These are phyloP conservation scores for Tetragonula carbonaria DNA, from an alignment of 2,888 invertebrate genomes.

Conservation along the genomic window DNA sequence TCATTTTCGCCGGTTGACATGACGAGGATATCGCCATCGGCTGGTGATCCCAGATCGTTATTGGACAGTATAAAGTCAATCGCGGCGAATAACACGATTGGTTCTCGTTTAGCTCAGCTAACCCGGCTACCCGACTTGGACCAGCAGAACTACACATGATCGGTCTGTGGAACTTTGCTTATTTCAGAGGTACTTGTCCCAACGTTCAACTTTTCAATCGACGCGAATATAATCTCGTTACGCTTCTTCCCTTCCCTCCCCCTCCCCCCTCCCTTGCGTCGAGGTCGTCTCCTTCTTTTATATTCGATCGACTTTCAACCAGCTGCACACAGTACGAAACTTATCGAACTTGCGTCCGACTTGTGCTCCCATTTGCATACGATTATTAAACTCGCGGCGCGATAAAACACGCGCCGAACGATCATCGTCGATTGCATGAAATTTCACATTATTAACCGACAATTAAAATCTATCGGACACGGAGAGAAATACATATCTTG, in stretches of 20 bases:
- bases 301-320: not conserved
- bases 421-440: not conserved
- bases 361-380: conserved; percentile 29
- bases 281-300: not conserved
- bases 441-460: not conserved
- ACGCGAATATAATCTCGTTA: conserved; percentile 3
- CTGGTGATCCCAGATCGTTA: conserved; percentile 56
- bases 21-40: conserved; percentile 58
- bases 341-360: conserved; percentile 22
- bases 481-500: not conserved
- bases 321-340: not conserved
- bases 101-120: conserved; percentile 48
- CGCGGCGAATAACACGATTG: conserved; percentile 52
- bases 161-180: conserved; percentile 62
- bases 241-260: not conserved
- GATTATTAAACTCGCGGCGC: conserved; percentile 15
- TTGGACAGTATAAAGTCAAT: conserved; percentile 53
- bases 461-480: not conserved
- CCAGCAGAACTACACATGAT: conserved; percentile 47
- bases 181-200: conserved; percentile 54
- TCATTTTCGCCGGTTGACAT: conserved; percentile 60
- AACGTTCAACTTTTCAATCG: conserved; percentile 18
- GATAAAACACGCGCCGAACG: conserved; percentile 19
- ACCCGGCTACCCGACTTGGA: conserved; percentile 30
- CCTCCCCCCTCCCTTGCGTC: no score